phyloP scores from a whole-genome alignment of 2,888 invertebrate species.

The Catocala fraxini region DNA sequence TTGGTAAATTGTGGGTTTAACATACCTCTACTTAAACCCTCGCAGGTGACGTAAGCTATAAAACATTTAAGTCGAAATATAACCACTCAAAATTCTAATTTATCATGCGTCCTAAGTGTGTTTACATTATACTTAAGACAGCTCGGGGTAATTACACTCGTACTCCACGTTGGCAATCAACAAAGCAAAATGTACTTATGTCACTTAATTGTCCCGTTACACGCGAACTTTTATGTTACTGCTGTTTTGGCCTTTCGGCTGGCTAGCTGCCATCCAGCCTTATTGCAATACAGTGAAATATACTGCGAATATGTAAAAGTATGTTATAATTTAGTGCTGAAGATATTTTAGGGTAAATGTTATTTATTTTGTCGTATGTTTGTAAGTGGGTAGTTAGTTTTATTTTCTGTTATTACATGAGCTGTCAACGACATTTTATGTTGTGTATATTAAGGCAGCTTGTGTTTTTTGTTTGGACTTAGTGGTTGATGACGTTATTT shows the following conservation, averaged over 20 bases:
- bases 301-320: conserved; percentile 21
- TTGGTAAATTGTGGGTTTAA: too few relatives aligned
- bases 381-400: background rate
- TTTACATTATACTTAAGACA: conserved; percentile 33
- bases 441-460: too few relatives aligned
- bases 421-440: too few relatives aligned
- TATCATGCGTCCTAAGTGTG: conserved; percentile 19
- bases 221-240: conserved; percentile 59
- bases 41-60: too few relatives aligned
- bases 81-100: background rate
- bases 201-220: conserved; percentile 63
- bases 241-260: conserved; percentile 45
- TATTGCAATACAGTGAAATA: conserved; percentile 14
- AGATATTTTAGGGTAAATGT: conserved; percentile 3
- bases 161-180: conserved; percentile 55
- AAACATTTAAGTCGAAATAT: background rate
- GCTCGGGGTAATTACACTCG: conserved; percentile 43
- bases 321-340: conserved; percentile 1
- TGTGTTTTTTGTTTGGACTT: too few relatives aligned
- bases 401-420: background rate
- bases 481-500: too few relatives aligned
- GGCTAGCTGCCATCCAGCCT: conserved; percentile 33
- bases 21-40: too few relatives aligned
- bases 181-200: conserved; percentile 58
- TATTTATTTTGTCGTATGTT: conserved; percentile 7